Conservation (phyloP, 2,113 vertebrate genomes). For the human (Homo sapiens) region GRCh38 chr2:15635001-15635500, state of each 20-base stretch:
- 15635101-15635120: not conserved
- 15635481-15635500: not conserved
- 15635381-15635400: slow-evolving; percentile 41
- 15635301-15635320: slow-evolving; percentile 52
- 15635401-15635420: slow-evolving; percentile 13
- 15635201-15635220: not conserved
- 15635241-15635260: not conserved
- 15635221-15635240: not conserved
- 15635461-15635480: not conserved
- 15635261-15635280: slow-evolving; percentile 33
- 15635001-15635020: not conserved
- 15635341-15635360: slow-evolving; percentile 6
- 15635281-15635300: not conserved
- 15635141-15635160: not conserved
- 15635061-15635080: not conserved
- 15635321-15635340: slow-evolving; percentile 70
- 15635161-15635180: not conserved
- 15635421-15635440: not conserved
- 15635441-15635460: not conserved
- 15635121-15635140: not conserved
- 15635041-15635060: not conserved
- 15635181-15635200: not conserved
- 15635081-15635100: slow-evolving; percentile 3
- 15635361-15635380: slow-evolving; percentile 15
- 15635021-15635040: not conserved